A percentile compares a stretch with the other conserved stretches of the same genome.
These are phyloP conservation scores for Pemphredon lugubris DNA, from an alignment of 2,888 invertebrate species.

Conservation along the genomic window DNA sequence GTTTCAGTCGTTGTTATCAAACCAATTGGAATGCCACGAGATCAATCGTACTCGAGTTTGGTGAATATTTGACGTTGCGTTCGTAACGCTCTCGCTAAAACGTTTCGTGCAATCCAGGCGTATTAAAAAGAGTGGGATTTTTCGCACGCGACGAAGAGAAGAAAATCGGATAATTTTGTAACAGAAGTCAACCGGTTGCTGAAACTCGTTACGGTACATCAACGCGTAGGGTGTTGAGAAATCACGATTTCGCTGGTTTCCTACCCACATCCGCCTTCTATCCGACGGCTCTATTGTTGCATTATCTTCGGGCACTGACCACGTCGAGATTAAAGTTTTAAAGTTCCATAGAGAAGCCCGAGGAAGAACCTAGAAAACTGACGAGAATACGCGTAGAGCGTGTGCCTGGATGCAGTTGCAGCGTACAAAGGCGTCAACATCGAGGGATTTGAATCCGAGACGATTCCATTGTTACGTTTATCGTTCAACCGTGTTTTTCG, in stretches of 20 bases:
- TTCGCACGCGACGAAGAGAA: too few species aligned
- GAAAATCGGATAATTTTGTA: too few species aligned
- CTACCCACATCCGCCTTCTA: conserved; percentile 43
- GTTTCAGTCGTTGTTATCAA: too few species aligned
- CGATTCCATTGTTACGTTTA: neutral
- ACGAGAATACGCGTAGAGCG: conserved; percentile 51
- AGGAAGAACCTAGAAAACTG: conserved; percentile 47
- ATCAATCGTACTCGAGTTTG: conserved; percentile 10
- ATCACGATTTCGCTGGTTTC: conserved; percentile 58
- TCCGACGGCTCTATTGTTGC: conserved; percentile 68
- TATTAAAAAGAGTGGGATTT: too few species aligned
- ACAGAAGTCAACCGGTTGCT: conserved; percentile 20
- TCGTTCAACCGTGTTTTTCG: too few species aligned
- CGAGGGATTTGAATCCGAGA: conserved; percentile 14
- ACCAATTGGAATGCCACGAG: conserved; percentile 8
- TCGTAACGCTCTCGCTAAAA: conserved; percentile 6
- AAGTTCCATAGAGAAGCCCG: conserved; percentile 64
- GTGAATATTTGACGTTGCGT: conserved; percentile 1
- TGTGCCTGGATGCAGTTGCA: conserved; percentile 21
- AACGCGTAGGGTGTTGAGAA: conserved; percentile 45
- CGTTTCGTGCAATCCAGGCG: neutral
- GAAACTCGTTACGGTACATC: conserved; percentile 62
- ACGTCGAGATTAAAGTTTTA: conserved; percentile 74
- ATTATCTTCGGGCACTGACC: conserved; percentile 72
- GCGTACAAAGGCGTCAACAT: conserved; percentile 48